Evolutionary conservation across 2,113 vertebrate genomes (phyloP), one percentile per base, ranked within the genome.

Genomic region (Panthera leo): DNA sequence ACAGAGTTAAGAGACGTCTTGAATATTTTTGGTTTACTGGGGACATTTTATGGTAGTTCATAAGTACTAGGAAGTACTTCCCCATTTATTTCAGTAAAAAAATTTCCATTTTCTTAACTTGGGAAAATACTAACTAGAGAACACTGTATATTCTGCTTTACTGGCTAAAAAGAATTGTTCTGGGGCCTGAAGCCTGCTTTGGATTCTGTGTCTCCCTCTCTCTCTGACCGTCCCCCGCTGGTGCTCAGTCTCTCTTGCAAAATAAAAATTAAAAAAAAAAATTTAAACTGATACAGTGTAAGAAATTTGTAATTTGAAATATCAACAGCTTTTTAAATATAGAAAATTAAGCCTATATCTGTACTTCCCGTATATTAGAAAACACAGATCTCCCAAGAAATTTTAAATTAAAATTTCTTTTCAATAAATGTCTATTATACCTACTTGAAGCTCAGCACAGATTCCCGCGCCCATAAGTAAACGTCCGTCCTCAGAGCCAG

Each of bases 61-160:
- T 27, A 61, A 88, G 45, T 31, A 25, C 70, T 48, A 14, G 21
- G 10, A 91, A 90, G n/a, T 31, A 83, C n/a, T 71, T 93, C 19
- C 51, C 31, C 34, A 29, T 89, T 79, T 92, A 88, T 25, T 76
- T 89, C 86, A 86, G 67, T 34, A 61, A 89, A 93, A 93, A 92
- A 67, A 16, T 34, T 31, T 68, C 53, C 2, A 19, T 75, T 89
- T 70, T 90, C 91, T 97, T 94, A 73, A 14, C 55, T 8, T 79
- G 39, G 70, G 16, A 85, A 75, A 48, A 16, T 51, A n/a, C 48
- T 70, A 91, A 87, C 65, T 63, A 12, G 39, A 95, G 96, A 96
- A 39, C 39, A 84, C 3, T 63, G 7, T n/a, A 11, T 36, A 45
- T 19, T 95, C 34, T 79, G 82, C 29, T 80, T 83, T 94, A 95